A percentile compares a stretch with the other conserved stretches of the same genome.
Evolutionary conservation across 2,888 invertebrate species (phyloP).

Genomic region (Epinotia demarniana): DNA sequence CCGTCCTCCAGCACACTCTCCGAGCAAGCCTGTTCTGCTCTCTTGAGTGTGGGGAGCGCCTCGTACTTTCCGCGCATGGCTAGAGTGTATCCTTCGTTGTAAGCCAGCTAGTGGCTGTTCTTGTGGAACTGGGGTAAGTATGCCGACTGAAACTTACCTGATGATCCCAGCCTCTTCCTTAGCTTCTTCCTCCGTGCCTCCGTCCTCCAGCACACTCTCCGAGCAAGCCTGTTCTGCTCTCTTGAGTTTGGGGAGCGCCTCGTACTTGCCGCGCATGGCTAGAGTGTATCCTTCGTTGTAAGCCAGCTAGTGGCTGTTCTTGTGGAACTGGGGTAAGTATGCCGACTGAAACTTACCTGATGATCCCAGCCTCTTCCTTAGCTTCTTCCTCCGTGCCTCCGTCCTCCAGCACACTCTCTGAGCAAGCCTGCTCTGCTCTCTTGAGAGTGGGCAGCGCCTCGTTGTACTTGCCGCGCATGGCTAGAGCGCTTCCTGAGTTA

Average conservation of each 20-base stretch:
- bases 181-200: conserved; percentile 96
- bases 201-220: conserved; percentile 95
- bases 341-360: conserved; percentile 87
- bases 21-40: conserved; percentile 93
- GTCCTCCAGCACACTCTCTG: conserved; percentile 94
- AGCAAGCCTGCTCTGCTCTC: conserved; percentile 93
- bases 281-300: too few species aligned
- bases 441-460: conserved; percentile 94
- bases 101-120: too few species aligned
- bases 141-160: conserved; percentile 83
- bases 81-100: too few species aligned
- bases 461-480: conserved; percentile 87
- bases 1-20: conserved; percentile 96
- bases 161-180: conserved; percentile 96
- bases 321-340: too few species aligned
- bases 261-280: too few species aligned
- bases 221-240: conserved; percentile 93
- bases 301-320: too few species aligned
- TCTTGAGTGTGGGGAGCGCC: conserved; percentile 92
- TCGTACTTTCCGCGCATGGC: too few species aligned
- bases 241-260: conserved; percentile 92
- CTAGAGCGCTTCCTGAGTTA: conserved; percentile 93
- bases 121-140: too few species aligned
- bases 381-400: conserved; percentile 96
- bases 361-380: conserved; percentile 95